Evolutionary conservation across 2,797 vertebrate species (phyloP).

Genomic region (Glossophaga mutica): DNA sequence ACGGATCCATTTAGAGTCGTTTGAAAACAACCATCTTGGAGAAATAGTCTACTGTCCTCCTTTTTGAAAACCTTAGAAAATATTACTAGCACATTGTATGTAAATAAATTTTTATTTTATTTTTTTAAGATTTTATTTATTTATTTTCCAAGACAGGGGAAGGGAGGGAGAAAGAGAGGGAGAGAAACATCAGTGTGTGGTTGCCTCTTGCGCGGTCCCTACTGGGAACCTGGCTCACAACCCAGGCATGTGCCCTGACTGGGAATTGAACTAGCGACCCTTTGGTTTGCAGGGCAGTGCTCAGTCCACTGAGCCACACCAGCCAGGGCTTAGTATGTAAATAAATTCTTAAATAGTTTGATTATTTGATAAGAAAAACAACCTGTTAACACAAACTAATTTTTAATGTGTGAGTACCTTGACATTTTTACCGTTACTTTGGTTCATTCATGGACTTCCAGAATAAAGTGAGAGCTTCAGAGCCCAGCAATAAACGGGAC

Average conservation of each 20-base stretch:
- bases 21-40: not conserved
- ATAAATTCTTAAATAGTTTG: not conserved
- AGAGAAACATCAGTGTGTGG: too few species aligned
- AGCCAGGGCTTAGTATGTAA: not conserved
- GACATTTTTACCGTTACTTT: not conserved
- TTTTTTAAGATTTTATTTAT: too few species aligned
- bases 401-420: not conserved
- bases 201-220: too few species aligned
- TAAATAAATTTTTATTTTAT: too few species aligned
- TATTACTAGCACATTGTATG: not conserved
- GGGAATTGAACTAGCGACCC: too few species aligned
- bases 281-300: too few species aligned
- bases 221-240: too few species aligned
- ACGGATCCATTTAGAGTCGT: not conserved
- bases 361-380: not conserved
- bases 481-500: not conserved
- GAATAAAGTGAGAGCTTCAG: not conserved
- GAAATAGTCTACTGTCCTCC: not conserved
- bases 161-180: too few species aligned
- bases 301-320: too few species aligned
- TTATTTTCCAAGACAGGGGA: too few species aligned
- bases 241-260: too few species aligned
- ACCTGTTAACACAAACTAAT: not conserved
- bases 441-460: not conserved
- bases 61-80: conserved; percentile 12